Base-by-base conservation (phyloP, 92 coral and sea anemone species). In the Umimayanthus kanabou region DNA sequence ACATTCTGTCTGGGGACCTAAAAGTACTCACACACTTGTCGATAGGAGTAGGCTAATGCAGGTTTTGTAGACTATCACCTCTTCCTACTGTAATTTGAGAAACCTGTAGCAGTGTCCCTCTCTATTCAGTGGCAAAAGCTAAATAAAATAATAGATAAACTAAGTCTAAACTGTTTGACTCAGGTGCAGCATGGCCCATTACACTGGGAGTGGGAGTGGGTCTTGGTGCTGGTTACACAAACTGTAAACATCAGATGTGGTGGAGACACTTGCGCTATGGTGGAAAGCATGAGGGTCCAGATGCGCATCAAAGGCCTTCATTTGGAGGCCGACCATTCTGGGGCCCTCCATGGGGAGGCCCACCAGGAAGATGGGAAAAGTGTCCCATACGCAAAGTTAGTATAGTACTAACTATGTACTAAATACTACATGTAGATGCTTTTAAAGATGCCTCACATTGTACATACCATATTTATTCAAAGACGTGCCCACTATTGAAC, bases 151-250 rank as follows among this genome's bases (percentile, higher is more conserved):
- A 33, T 33, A 33, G 2, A 33, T 33, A 33, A 45, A 45, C 49
- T 55, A 61, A 18, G 26, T 61, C 69, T 25, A 9, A 0, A 22
- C 50, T 61, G 6, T 69, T 64, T 61, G 55, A 20, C 67, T 6
- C 70, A 97, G 99, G 99, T 57, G 89, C 92, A 45, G 91, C 95
- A 58, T 97, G 99, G 99, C 99, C 99, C 9, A 85, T 97, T 76
- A 93, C 97, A 0, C 87, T 97, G 23, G 99, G 99, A 49, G 55
- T 96, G 14, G 99, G 99, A 9, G 84, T 95, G 16, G 99, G 99
- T 20, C 88, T 97, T 47, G 99, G 98, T 30, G 95, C 96, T 23
- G 99, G 99, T 8, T 97, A 97, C 84, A 94, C 99, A 40, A 97
- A 97, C 91, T 97, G 99, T 84, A 93, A 94, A 75, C 99, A 95